These are phyloP conservation scores for Arctocebus calabarensis DNA, from an alignment of 2,797 vertebrate species.

Conservation along the genomic window DNA sequence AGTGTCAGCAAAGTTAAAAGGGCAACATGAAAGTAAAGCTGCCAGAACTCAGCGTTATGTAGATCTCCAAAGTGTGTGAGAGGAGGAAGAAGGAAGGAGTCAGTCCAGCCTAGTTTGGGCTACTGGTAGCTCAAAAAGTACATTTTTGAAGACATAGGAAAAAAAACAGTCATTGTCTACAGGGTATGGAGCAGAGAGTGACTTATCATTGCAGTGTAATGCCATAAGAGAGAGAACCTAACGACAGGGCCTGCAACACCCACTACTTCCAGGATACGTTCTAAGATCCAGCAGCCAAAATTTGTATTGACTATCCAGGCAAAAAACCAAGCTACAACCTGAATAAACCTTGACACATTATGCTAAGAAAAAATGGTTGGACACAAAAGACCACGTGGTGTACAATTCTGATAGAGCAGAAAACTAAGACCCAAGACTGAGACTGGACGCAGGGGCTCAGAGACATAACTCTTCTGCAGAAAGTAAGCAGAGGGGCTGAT, in stretches of 20 bases:
- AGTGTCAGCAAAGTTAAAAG: background rate
- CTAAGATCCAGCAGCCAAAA: background rate
- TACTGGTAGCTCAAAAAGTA: background rate
- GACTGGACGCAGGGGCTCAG: background rate
- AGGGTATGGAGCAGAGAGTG: background rate
- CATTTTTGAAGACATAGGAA: background rate
- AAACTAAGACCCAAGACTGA: background rate
- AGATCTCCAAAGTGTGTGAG: background rate
- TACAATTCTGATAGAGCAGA: background rate
- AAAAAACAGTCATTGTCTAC: background rate
- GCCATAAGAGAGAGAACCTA: background rate
- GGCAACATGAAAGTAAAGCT: background rate
- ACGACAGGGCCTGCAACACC: background rate
- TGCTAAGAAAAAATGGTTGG: background rate
- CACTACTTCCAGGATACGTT: background rate
- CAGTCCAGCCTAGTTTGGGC: background rate
- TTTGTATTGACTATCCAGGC: background rate
- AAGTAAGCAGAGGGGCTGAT: background rate
- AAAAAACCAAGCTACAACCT: background rate
- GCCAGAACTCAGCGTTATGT: background rate
- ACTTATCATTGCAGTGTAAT: background rate
- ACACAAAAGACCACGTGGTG: background rate
- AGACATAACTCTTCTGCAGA: background rate
- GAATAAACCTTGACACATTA: background rate
- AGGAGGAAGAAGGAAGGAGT: background rate